Percentiles rank a stretch among this genome's conserved stretches.
Evolutionary conservation across 2,113 vertebrate species (phyloP).

Genomic region (Crotophaga sulcirostris): DNA sequence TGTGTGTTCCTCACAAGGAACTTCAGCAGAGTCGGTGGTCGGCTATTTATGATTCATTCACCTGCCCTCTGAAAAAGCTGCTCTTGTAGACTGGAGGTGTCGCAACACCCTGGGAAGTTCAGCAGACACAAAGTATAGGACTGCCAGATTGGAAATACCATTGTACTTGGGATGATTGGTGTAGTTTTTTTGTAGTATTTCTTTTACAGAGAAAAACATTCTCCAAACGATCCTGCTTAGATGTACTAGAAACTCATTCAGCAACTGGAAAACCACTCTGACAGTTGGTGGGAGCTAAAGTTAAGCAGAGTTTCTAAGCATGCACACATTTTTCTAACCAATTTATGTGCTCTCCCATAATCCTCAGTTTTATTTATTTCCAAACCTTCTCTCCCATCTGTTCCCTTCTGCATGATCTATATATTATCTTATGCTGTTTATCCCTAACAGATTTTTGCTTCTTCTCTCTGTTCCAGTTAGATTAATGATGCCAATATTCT

Average conservation of each 20-base stretch:
- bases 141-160: background rate
- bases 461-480: background rate
- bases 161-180: background rate
- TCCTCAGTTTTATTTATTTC: background rate
- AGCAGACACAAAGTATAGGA: background rate
- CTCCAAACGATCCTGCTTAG: background rate
- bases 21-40: background rate
- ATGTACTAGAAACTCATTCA: background rate
- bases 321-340: background rate
- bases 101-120: background rate
- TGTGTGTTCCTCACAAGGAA: background rate
- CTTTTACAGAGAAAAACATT: background rate
- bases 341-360: background rate
- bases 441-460: slow-evolving; percentile 1
- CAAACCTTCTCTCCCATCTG: background rate
- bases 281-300: background rate
- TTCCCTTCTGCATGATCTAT: background rate
- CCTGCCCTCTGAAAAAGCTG: background rate
- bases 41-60: background rate
- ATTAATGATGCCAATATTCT: background rate
- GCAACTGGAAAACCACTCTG: background rate
- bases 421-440: background rate
- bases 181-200: background rate
- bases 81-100: background rate
- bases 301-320: background rate